Conservation (phyloP, 1,140 invertebrate species). For the Platyura marginata region DNA sequence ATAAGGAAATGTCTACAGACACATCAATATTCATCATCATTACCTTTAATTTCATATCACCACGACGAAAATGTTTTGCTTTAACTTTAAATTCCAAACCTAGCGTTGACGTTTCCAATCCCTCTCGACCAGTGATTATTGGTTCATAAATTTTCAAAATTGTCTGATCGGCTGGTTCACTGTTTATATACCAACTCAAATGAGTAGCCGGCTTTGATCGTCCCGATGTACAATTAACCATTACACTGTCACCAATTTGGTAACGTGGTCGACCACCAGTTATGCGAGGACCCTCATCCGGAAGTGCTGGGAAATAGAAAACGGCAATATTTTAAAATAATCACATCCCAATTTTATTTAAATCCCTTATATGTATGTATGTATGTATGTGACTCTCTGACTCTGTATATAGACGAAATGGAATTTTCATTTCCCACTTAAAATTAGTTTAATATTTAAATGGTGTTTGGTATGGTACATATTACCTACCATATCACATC, state of each 20-base stretch:
- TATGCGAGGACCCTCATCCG: conserved; percentile 44
- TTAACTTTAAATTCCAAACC: conserved; percentile 45
- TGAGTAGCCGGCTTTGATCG: conserved; percentile 49
- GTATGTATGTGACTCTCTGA: too few relatives aligned
- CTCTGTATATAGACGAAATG: too few relatives aligned
- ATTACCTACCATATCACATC: too few relatives aligned
- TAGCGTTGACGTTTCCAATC: conserved; percentile 39
- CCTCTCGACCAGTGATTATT: conserved; percentile 32
- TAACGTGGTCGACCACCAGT: conserved; percentile 41
- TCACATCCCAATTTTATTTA: not conserved
- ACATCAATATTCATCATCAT: too few relatives aligned
- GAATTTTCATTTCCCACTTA: too few relatives aligned
- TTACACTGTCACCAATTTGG: conserved; percentile 41
- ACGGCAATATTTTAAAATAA: not conserved
- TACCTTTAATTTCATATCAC: conserved; percentile 48
- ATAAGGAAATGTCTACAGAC: too few relatives aligned
- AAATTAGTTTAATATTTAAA: too few relatives aligned
- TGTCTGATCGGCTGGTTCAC: conserved; percentile 35
- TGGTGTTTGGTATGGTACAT: too few relatives aligned
- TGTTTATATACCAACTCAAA: conserved; percentile 55
- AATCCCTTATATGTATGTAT: too few relatives aligned
- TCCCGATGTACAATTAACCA: conserved; percentile 48
- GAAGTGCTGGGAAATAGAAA: conserved; percentile 33
- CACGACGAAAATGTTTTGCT: conserved; percentile 40
- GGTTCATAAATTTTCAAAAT: conserved; percentile 31